Evolutionary conservation across 92 coral and sea anemone species (phyloP).

Genomic region (Galaxea fascicularis): DNA sequence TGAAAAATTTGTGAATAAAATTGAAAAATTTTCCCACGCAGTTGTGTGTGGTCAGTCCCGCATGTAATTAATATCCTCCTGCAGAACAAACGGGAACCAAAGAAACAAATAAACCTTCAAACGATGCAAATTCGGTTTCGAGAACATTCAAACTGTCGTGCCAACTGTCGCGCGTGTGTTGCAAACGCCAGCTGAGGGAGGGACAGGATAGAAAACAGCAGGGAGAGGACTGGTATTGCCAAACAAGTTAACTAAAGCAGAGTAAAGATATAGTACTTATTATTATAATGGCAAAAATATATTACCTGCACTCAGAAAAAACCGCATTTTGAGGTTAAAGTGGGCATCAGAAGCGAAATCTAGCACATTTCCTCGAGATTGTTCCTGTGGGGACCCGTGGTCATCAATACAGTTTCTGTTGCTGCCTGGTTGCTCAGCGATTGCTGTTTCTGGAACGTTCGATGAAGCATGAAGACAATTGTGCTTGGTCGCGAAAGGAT

Average conservation of each 20-base stretch:
- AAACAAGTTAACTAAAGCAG: background rate
- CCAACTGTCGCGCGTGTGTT: background rate
- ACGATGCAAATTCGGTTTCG: slow-evolving; percentile 23
- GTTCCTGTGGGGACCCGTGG: slow-evolving; percentile 11
- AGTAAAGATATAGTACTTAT: background rate
- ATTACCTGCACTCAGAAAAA: background rate
- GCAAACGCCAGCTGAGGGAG: slow-evolving; percentile 15
- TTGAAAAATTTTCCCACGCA: background rate
- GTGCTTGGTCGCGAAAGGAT: slow-evolving; percentile 28
- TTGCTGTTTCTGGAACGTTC: slow-evolving; percentile 49
- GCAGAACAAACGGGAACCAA: slow-evolving; percentile 13
- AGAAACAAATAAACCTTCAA: slow-evolving; percentile 35
- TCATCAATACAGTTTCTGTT: background rate
- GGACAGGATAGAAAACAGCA: background rate
- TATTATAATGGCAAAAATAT: background rate
- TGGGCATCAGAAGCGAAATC: background rate
- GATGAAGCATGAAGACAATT: slow-evolving; percentile 25
- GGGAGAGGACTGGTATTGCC: slow-evolving; percentile 13
- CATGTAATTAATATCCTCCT: slow-evolving; percentile 10
- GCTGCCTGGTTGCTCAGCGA: slow-evolving; percentile 35
- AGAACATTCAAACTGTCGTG: slow-evolving; percentile 17
- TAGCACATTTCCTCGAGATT: no score
- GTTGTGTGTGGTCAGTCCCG: background rate
- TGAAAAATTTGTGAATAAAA: background rate
- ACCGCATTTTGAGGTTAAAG: background rate